Base-by-base conservation (phyloP, 2,797 vertebrate species). In the Myotis vivesi region DNA sequence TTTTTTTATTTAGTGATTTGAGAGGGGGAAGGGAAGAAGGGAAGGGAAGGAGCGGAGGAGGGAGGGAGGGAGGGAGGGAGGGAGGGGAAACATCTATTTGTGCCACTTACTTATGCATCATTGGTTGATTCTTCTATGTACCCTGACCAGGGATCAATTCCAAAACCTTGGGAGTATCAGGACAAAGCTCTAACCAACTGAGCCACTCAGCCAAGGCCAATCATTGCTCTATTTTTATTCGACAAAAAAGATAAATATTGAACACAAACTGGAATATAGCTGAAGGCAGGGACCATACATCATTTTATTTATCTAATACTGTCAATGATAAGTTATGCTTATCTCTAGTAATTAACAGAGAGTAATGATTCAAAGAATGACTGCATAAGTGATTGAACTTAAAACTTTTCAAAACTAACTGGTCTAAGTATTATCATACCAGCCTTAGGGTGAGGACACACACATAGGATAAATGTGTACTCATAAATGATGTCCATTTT, bases 311-410 rank as follows among this genome's bases (percentile, higher is more conserved):
- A 64, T 28, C 38, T 81, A 33, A 87, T 87, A 87, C 0, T 77
- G 30, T 75, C 76, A 66, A 33, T 33, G 7, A 30, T 12, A 59
- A 79, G 80, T 57, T 71, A 71, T 57, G 38, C 83, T 73, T 73
- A 64, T 12, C n/a, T 75, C 44, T 77, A 69, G 22, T 16, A 75
- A 36, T 46, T 80, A 57, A 79, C 17, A 92, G 38, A 76, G 0
- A 41, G n/a, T 28, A 89, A 71, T 30, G 91, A 41, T 55, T 95
- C 53, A 82, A 53, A 94, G 22, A 69, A 93, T 46, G 53, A 88
- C 84, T 28, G 23, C 5, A 7, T 71, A 81, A 83, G 20, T 44
- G 20, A 84, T 68, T 95, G 6, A 38, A 80, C 8, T 80, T 71
- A 33, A 20, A 79, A 79, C 38, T 71, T 75, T 75, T 91, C 57